Evolutionary conservation across 2,113 vertebrate genomes (phyloP), one percentile per base, ranked within the genome.

Genomic region (Cacatua alba): DNA sequence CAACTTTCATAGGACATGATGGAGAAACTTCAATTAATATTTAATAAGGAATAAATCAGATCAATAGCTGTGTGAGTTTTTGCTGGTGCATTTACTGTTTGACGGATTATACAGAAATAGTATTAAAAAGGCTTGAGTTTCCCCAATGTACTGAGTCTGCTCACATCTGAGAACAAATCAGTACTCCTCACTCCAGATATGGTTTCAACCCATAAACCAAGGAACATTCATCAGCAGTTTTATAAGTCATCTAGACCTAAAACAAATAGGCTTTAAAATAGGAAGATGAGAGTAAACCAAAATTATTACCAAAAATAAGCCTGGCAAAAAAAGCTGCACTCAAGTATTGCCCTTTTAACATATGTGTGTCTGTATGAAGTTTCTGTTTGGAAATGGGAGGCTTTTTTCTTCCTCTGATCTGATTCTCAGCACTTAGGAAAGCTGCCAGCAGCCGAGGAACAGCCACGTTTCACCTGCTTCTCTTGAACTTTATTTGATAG

Each of bases 401-500:
- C 3, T 75, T 94, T 91, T 92, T 89, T 53, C 33, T 88, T 75
- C 44, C 41, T 74, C 59, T 89, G 77, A 89, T 95, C 72, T 69
- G 78, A 86, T 90, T 85, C 60, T 78, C 64, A 79, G 85, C 65
- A 70, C 63, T 95, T 90, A 87, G 88, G 96, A 95, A 94, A 94
- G 70, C 62, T 95, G 95, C 96, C 97, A 96, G 59, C n/a, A 91
- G 63, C 80, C 3, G 4, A 87, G 51, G 33, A 93, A 51, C n/a
- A 74, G 92, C 67, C 64, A 77, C 48, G 5, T 95, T 94, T 96
- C 85, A 87, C 85, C 43, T 80, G 53, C 93, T 88, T 92, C 70
- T 90, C 90, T 93, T 94, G 86, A 97, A 89, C 77, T 93, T 89
- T 71, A 91, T 85, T 82, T 90, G 90, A 82, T 89, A 91, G 81